Conservation (phyloP, 2,113 vertebrate species). For the Mystacornis crossleyi region DNA sequence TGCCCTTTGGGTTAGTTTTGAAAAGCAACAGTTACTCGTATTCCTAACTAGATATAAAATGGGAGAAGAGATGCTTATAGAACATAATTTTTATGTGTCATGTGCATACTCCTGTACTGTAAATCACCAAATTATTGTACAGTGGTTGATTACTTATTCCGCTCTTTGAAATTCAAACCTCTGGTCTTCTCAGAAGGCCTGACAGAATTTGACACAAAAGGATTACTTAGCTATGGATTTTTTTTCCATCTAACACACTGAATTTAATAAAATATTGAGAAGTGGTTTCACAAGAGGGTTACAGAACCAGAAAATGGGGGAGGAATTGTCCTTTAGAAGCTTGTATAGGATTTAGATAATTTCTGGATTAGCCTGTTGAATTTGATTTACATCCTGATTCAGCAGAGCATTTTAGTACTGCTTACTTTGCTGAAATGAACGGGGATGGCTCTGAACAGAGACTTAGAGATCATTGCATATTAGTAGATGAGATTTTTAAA, state of each 20-base stretch:
- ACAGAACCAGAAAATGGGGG: neutral
- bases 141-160: neutral
- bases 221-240: neutral
- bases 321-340: neutral
- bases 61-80: neutral
- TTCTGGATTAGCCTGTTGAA: constrained; percentile 17
- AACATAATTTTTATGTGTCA: neutral
- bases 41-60: neutral
- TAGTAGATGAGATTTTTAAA: constrained; percentile 8
- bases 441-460: neutral
- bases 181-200: neutral
- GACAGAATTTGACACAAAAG: neutral
- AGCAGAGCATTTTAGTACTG: neutral
- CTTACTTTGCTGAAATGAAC: constrained; percentile 7
- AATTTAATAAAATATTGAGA: constrained; percentile 26
- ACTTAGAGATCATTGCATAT: neutral
- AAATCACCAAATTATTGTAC: neutral
- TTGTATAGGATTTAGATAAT: neutral
- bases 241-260: neutral
- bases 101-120: neutral
- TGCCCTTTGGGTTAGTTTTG: neutral
- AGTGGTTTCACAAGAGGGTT: neutral
- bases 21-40: neutral
- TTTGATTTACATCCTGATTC: constrained; percentile 18
- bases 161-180: constrained; percentile 14